Percentiles rank a stretch among this genome's conserved stretches.
These are phyloP conservation scores for Drosophila pruinosa DNA, from an alignment of 1,140 invertebrate species.

Conservation along the genomic window DNA sequence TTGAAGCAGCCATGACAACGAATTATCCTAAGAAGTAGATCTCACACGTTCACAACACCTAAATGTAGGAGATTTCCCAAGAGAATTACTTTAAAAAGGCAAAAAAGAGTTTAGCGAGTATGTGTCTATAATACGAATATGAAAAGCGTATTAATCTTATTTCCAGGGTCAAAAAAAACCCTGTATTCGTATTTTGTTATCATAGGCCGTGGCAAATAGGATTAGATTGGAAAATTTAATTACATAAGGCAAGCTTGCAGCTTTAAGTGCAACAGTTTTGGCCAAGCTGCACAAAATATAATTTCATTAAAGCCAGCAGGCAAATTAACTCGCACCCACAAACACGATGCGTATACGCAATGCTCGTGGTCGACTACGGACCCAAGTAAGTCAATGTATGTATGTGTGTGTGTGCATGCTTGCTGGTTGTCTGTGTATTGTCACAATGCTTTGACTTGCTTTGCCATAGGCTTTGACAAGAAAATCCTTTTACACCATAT, in stretches of 20 bases:
- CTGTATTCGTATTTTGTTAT: background rate
- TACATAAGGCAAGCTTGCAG: conserved; percentile 5
- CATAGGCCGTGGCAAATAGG: background rate
- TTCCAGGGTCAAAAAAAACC: background rate
- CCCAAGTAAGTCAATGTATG: background rate
- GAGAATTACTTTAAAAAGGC: background rate
- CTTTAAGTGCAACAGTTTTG: conserved; percentile 28
- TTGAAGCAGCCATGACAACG: background rate
- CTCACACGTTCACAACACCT: background rate
- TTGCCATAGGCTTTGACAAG: conserved; percentile 59
- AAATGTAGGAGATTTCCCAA: background rate
- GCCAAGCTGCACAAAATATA: conserved; percentile 33
- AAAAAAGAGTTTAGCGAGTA: background rate
- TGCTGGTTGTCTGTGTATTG: conserved; percentile 23
- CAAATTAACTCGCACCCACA: conserved; percentile 20
- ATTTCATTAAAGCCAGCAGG: conserved; percentile 39
- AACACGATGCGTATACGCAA: conserved; percentile 30
- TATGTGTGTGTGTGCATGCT: conserved; percentile 15
- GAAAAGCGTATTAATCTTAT: background rate
- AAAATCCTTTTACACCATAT: conserved; percentile 75
- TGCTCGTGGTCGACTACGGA: conserved; percentile 1
- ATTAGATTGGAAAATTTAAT: conserved; percentile 23
- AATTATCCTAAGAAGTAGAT: background rate
- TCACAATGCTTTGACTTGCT: conserved; percentile 50
- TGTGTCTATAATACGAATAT: background rate